Percentiles rank a stretch among this genome's conserved stretches.
Evolutionary conservation across 2,888 invertebrate species (phyloP).

Genomic region (Macrophya alboannulata): DNA sequence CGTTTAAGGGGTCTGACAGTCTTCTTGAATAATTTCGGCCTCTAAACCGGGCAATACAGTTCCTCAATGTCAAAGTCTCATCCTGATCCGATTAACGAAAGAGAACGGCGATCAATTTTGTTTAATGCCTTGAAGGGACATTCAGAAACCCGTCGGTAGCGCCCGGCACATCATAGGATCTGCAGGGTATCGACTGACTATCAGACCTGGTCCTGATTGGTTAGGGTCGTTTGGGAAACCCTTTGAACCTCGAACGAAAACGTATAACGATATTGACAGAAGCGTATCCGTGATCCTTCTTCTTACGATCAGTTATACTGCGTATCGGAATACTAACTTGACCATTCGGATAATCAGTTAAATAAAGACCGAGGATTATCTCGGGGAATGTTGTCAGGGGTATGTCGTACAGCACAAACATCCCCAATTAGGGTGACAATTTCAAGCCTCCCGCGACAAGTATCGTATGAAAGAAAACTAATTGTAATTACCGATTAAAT

Average conservation of each 20-base stretch:
- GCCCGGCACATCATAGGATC: neutral
- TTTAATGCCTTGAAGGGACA: slow-evolving; percentile 32
- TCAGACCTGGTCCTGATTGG: slow-evolving; percentile 38
- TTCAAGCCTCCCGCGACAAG: neutral
- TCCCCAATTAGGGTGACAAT: neutral
- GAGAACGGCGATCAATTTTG: slow-evolving; percentile 41
- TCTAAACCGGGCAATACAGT: neutral
- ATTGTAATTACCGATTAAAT: neutral
- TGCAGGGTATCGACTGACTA: slow-evolving; percentile 38
- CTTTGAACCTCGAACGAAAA: slow-evolving; percentile 41
- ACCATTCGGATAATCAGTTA: neutral
- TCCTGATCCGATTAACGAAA: slow-evolving; percentile 29
- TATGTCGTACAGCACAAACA: neutral
- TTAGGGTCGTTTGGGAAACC: slow-evolving; percentile 28
- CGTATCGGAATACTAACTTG: neutral
- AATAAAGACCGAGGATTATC: neutral
- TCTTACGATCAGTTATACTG: neutral
- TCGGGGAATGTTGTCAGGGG: neutral
- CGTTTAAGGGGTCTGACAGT: neutral
- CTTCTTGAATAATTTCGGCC: slow-evolving; percentile 2
- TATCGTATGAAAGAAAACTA: neutral
- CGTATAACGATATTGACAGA: neutral
- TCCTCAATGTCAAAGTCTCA: slow-evolving; percentile 20
- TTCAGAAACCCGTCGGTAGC: slow-evolving; percentile 1
- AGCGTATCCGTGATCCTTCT: neutral